A percentile compares a stretch with the other conserved stretches of the same genome.
phyloP scores from a whole-genome alignment of 2,113 vertebrate genomes.

The Trogon melanurus region DNA sequence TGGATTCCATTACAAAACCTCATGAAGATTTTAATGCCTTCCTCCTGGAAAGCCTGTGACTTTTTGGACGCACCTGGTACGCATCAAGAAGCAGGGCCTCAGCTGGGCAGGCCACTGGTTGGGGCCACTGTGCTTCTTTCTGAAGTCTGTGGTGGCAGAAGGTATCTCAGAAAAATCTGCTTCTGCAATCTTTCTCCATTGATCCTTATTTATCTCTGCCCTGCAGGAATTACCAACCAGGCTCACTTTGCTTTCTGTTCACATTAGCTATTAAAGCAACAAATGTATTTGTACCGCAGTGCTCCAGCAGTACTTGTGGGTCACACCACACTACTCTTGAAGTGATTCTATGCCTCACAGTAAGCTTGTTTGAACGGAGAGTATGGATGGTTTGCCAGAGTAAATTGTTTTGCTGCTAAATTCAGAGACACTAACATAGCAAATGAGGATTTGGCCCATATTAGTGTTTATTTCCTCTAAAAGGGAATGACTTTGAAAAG shows the following conservation, averaged over 20 bases:
- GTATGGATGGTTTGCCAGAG: not conserved
- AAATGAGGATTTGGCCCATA: not conserved
- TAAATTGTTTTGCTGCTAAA: not conserved
- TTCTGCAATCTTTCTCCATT: not conserved
- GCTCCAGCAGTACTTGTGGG: not conserved
- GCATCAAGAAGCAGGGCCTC: fast-evolving
- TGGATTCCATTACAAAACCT: not conserved
- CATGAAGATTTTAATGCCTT: not conserved
- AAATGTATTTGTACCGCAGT: not conserved
- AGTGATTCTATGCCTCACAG: not conserved
- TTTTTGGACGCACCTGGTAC: not conserved
- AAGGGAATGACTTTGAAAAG: conserved; percentile 1
- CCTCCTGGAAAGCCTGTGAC: not conserved
- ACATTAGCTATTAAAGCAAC: not conserved
- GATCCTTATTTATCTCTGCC: not conserved
- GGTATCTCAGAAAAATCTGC: not conserved
- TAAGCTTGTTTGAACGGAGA: not conserved
- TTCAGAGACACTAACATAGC: not conserved
- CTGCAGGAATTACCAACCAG: not conserved
- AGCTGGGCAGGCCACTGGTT: not conserved
- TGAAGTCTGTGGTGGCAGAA: not conserved
- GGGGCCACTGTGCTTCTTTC: not conserved
- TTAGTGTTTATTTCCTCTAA: not conserved
- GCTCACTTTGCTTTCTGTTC: not conserved
- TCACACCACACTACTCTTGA: not conserved